Conservation (phyloP, 2,888 invertebrate species). For the Morpho deidamia region DNA sequence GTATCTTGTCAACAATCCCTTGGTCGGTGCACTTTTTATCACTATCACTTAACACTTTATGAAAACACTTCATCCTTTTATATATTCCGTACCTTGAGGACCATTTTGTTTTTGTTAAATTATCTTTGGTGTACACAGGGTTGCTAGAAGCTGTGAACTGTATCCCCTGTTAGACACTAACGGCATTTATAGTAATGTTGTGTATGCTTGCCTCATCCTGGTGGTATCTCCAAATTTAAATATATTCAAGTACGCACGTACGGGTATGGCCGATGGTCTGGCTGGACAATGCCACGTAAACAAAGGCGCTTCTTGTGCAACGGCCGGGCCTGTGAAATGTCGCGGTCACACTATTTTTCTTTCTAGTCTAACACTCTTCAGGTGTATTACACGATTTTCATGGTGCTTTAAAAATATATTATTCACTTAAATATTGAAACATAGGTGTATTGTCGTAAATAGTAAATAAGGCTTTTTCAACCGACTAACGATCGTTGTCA, state of each 20-base stretch:
- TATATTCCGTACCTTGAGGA: slow-evolving; percentile 63
- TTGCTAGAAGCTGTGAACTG: slow-evolving; percentile 62
- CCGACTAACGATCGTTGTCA: too few relatives aligned
- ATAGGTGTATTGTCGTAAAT: too few relatives aligned
- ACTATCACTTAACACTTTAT: slow-evolving; percentile 29
- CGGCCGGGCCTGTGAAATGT: slow-evolving; percentile 53
- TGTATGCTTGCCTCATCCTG: slow-evolving; percentile 67
- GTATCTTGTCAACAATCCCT: not conserved
- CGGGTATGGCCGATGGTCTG: slow-evolving; percentile 50
- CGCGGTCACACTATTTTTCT: slow-evolving; percentile 61
- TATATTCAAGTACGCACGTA: slow-evolving; percentile 79
- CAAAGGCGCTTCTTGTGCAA: slow-evolving; percentile 70
- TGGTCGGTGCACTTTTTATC: slow-evolving; percentile 19
- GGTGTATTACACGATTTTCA: slow-evolving; percentile 39
- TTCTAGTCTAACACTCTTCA: slow-evolving; percentile 44
- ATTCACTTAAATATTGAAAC: slow-evolving; percentile 13
- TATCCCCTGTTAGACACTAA: slow-evolving; percentile 52
- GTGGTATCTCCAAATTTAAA: slow-evolving; percentile 76
- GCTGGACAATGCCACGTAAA: slow-evolving; percentile 71
- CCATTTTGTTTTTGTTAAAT: slow-evolving; percentile 52
- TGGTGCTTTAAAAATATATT: slow-evolving; percentile 21
- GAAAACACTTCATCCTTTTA: slow-evolving; percentile 39
- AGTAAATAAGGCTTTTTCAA: slow-evolving; percentile 1
- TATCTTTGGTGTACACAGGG: slow-evolving; percentile 56
- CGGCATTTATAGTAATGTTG: slow-evolving; percentile 60